A percentile compares a stretch with the other conserved stretches of the same genome.
These are phyloP conservation scores for Drosophila equinoxialis DNA, from an alignment of 1,140 invertebrate genomes.

Conservation along the genomic window DNA sequence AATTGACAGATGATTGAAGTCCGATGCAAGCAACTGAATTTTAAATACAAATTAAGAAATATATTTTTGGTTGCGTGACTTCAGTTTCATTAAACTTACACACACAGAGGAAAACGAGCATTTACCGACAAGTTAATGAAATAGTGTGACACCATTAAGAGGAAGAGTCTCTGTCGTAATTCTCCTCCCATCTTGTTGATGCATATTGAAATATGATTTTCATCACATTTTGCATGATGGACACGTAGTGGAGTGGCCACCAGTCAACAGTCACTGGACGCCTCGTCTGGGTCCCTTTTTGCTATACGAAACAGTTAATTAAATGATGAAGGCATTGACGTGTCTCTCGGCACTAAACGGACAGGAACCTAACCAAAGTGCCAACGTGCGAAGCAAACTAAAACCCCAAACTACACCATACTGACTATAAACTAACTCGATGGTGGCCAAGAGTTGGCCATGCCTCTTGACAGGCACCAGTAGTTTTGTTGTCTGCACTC, in stretches of 20 bases:
- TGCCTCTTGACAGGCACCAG: conserved; percentile 12
- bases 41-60: no score
- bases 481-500: background rate
- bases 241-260: conserved; percentile 36
- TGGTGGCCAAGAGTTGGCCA: conserved; percentile 17
- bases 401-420: conserved; percentile 4
- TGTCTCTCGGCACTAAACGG: conserved; percentile 53
- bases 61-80: no score
- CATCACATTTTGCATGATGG: conserved; percentile 51
- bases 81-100: no score
- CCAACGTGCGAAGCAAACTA: conserved; percentile 26
- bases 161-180: background rate
- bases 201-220: conserved; percentile 55
- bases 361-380: conserved; percentile 20
- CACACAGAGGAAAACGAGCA: background rate
- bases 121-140: conserved; percentile 31
- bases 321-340: conserved; percentile 81
- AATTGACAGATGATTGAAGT: no score
- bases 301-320: conserved; percentile 71
- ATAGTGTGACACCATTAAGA: conserved; percentile 39
- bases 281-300: background rate
- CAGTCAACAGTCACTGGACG: conserved; percentile 18
- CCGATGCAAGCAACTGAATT: no score
- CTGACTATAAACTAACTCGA: conserved; percentile 21
- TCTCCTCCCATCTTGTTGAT: background rate